These are phyloP conservation scores for Campaea margaritaria DNA, from an alignment of 2,888 invertebrate species.

Conservation along the genomic window DNA sequence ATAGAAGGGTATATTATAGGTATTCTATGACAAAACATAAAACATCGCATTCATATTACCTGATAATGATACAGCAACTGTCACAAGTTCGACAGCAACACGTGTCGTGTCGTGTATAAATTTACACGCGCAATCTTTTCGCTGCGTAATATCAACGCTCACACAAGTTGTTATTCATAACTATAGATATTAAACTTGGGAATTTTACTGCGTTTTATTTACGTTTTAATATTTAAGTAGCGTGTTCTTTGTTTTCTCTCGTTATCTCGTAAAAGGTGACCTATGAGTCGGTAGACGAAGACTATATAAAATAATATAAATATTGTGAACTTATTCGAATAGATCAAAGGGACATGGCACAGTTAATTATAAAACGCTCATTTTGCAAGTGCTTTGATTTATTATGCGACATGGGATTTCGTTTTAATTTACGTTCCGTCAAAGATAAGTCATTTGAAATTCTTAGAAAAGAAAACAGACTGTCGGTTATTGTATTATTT, in stretches of 20 bases:
- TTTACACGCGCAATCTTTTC: neutral
- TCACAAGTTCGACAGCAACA: neutral
- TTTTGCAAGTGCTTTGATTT: slow-evolving; percentile 15
- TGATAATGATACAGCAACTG: neutral
- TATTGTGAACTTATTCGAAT: slow-evolving; percentile 5
- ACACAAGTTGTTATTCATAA: slow-evolving; percentile 1
- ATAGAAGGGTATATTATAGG: no score
- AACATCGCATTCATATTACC: no score
- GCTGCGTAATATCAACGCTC: neutral
- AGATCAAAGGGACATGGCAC: slow-evolving; percentile 17
- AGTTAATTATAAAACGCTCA: slow-evolving; percentile 12
- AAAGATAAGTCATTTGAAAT: neutral
- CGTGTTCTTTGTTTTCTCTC: neutral
- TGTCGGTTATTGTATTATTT: no score
- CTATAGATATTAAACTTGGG: slow-evolving; percentile 8
- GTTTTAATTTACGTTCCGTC: slow-evolving; percentile 2
- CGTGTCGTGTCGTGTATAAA: neutral
- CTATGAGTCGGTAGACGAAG: slow-evolving; percentile 12
- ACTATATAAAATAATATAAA: no score
- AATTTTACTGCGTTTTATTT: slow-evolving; percentile 17
- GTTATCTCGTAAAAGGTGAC: slow-evolving; percentile 21
- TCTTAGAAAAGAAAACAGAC: no score
- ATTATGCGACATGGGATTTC: neutral
- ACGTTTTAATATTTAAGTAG: neutral
- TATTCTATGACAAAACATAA: no score